These are phyloP conservation scores for Leptopilina clavipes DNA, from an alignment of 1,140 invertebrate species.

Conservation along the genomic window DNA sequence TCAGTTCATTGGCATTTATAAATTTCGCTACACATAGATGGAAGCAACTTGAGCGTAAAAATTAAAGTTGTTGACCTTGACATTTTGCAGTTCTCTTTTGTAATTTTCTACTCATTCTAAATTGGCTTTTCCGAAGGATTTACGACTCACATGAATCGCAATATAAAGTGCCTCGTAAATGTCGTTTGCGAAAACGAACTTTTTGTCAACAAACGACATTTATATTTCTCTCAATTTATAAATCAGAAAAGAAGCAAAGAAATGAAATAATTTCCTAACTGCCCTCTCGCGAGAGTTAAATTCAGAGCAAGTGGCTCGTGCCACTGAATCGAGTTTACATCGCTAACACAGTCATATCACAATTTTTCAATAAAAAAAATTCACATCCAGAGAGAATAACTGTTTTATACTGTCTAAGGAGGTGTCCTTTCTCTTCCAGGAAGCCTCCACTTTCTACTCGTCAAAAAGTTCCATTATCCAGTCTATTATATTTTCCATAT, in stretches of 20 bases:
- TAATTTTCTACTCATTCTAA: slow-evolving; percentile 1
- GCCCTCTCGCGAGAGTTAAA: background rate
- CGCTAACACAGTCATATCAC: background rate
- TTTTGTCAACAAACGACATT: slow-evolving; percentile 25
- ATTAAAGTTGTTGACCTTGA: slow-evolving; percentile 13
- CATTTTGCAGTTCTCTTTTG: slow-evolving; percentile 12
- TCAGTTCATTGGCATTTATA: slow-evolving; percentile 9
- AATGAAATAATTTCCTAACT: background rate
- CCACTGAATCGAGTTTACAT: background rate
- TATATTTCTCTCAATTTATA: background rate
- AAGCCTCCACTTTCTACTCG: slow-evolving; percentile 6
- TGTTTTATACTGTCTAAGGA: slow-evolving; percentile 6
- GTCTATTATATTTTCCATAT: background rate
- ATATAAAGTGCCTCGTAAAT: slow-evolving; percentile 4
- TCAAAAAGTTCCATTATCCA: background rate
- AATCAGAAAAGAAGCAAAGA: background rate
- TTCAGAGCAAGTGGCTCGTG: slow-evolving; percentile 12
- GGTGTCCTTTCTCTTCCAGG: slow-evolving; percentile 16
- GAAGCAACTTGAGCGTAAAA: slow-evolving; percentile 11
- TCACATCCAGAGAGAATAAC: background rate
- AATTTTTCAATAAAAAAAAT: background rate
- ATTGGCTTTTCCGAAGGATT: slow-evolving; percentile 13
- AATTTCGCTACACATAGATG: slow-evolving; percentile 2
- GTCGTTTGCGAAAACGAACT: background rate
- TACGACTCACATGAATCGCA: background rate